phyloP scores from a whole-genome alignment of 2,797 vertebrate species.

The Myripristis jacobus region DNA sequence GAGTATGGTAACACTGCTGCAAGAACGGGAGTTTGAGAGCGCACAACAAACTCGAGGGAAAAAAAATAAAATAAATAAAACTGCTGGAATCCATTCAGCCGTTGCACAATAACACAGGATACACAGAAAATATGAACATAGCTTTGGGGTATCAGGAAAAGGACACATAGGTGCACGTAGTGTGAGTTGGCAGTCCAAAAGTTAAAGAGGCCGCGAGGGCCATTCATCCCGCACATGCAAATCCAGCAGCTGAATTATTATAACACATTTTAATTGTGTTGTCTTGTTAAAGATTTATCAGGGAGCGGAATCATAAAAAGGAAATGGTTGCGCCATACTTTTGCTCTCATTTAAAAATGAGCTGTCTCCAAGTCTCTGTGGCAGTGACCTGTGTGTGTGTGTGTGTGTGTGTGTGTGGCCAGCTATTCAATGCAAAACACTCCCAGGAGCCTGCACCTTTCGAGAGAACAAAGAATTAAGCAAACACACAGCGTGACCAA shows the following conservation, averaged over 20 bases:
- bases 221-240: neutral
- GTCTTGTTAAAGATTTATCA: too few relatives aligned
- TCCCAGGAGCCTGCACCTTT: constrained; percentile 48
- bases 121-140: too few relatives aligned
- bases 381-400: constrained; percentile 20
- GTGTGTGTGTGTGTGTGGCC: constrained; percentile 1
- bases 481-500: constrained; percentile 58
- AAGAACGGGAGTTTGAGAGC: too few relatives aligned
- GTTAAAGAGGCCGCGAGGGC: neutral
- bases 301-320: too few relatives aligned
- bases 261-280: too few relatives aligned
- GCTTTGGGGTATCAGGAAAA: neutral
- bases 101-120: too few relatives aligned
- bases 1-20: too few relatives aligned
- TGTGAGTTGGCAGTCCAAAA: neutral
- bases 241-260: neutral
- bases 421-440: constrained; percentile 25
- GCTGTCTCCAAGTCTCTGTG: neutral
- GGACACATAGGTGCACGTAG: neutral
- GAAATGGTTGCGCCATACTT: too few relatives aligned
- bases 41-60: too few relatives aligned
- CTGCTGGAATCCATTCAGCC: too few relatives aligned
- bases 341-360: neutral
- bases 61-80: too few relatives aligned
- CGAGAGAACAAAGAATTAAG: constrained; percentile 63